A percentile compares a stretch with the other conserved stretches of the same genome.
These are phyloP conservation scores for Leptogaster cylindrica DNA, from an alignment of 2,888 invertebrate species.

Conservation along the genomic window DNA sequence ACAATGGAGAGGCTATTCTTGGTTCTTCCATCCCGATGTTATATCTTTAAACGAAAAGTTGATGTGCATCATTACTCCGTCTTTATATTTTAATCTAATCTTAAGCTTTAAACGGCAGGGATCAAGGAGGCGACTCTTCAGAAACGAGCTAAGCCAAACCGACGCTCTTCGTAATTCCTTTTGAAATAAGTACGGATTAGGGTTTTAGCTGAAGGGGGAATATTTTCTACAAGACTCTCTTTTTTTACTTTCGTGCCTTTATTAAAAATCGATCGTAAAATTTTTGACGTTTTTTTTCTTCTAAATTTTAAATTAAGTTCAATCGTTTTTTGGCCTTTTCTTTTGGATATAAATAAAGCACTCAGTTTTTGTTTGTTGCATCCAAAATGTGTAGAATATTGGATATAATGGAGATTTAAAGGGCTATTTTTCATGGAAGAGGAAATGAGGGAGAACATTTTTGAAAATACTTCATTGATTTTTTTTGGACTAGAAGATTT, in stretches of 20 bases:
- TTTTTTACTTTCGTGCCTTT: slow-evolving; percentile 4
- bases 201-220: not conserved
- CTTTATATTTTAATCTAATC: slow-evolving; percentile 29
- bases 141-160: not conserved
- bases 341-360: too few species aligned
- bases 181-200: slow-evolving; percentile 16
- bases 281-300: not conserved
- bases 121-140: not conserved
- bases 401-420: too few species aligned
- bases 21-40: too few species aligned
- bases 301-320: too few species aligned
- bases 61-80: slow-evolving; percentile 23
- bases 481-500: too few species aligned
- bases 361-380: too few species aligned
- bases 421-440: too few species aligned
- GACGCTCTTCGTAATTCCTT: slow-evolving; percentile 15
- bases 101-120: slow-evolving; percentile 3
- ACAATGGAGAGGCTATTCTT: slow-evolving; percentile 19
- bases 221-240: too few species aligned
- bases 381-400: too few species aligned
- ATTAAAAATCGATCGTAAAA: slow-evolving; percentile 9
- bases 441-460: too few species aligned
- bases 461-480: too few species aligned
- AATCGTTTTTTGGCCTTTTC: too few species aligned
- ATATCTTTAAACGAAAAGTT: slow-evolving; percentile 4